Base-by-base conservation (phyloP, 1,140 invertebrate genomes). In the Drosophila lowei region DNA sequence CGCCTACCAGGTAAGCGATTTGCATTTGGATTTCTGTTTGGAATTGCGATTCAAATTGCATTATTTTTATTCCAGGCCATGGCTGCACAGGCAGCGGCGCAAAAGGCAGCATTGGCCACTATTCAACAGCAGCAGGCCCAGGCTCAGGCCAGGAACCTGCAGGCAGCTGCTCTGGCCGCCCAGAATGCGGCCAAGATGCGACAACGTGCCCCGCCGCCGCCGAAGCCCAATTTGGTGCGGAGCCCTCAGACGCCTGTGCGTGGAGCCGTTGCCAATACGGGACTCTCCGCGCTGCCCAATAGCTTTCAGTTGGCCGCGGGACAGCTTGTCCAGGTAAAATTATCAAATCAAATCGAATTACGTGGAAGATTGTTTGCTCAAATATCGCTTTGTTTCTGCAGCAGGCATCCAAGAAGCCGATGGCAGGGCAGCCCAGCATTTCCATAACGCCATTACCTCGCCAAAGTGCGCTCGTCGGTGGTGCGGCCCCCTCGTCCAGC, bases 361-460 rank as follows among this genome's bases (percentile, higher is more conserved):
- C 13, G 11, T 2, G n/a, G 18, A 54, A 16, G 30, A 30, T 30
- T 3, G 30, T 30, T 30, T 30, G 30, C 30, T 28, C 6, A 13
- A 9, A 13, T 6, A 25, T 44, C 53, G 18, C 7, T 47, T 11
- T 13, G 0, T 44, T 21, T 59, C 23, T 47, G 1, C 49, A 77
- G 65, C 79, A 85, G 70, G 79, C 88, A 6, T 80, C 79, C 5
- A 92, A 95, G 73, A 91, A 91, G 42, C 77, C 81, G 1, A 72
- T 85, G 64, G 72, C 94, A 94, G 90, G 93, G 85, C 94, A 96
- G 90, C 97, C 97, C 8, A 97, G 96, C 92, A 97, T 98, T 92
- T 97, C 97, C 16, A 97, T 98, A 91, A 97, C 97, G 47, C 96
- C 97, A 48, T 92, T 97, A 89, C 96, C 96, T 64, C 93, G 96